Evolutionary conservation across 2,797 vertebrate species (phyloP), one percentile per base, ranked within the genome.

Genomic region (Mus spretus): DNA sequence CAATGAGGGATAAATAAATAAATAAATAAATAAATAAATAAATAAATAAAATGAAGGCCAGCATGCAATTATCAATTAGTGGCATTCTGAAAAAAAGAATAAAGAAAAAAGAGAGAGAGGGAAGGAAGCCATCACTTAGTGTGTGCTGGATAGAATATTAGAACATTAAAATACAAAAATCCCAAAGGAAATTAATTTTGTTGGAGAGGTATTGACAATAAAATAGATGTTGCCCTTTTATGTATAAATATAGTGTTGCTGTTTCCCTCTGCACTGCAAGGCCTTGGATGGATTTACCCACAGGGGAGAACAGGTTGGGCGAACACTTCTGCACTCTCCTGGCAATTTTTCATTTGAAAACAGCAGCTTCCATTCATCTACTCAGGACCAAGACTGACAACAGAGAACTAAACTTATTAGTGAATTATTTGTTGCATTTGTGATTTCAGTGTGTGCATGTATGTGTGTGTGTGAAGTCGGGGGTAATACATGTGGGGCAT

Each of bases 81-180:
- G 31, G 31, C 67, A 93, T 67, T 78, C 50, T 59, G 47, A 44
- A 31, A 80, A 37, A 89, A 81, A 93, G 53, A 57, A 14, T 26
- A 2, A 84, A 77, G 37, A 55, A 80, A 94, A 50, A 94, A 85
- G 67, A n/a, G 65, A 94, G 37, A 89, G 70, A 63, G 61, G 53
- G 59, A 79, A 93, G 40, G 47, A 96, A 95, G 44, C 17, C 17
- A 61, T 75, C 67, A 70, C 65, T 89, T 81, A 89, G 47, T 70
- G 78, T 93, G 50, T 86, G 61, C 11, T 15, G 57, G 81, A 44
- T 44, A 85, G 82, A 63, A 44, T 47, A 65, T 91, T 80, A 59
- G 37, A 77, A 57, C 63, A 77, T 91, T 90, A 91, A 91, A 94
- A 95, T 89, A 91, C 7, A 84, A 94, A 88, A 96, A 90, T 65